phyloP scores from a whole-genome alignment of 2,888 invertebrate genomes.

The Hyppa rectilinea region DNA sequence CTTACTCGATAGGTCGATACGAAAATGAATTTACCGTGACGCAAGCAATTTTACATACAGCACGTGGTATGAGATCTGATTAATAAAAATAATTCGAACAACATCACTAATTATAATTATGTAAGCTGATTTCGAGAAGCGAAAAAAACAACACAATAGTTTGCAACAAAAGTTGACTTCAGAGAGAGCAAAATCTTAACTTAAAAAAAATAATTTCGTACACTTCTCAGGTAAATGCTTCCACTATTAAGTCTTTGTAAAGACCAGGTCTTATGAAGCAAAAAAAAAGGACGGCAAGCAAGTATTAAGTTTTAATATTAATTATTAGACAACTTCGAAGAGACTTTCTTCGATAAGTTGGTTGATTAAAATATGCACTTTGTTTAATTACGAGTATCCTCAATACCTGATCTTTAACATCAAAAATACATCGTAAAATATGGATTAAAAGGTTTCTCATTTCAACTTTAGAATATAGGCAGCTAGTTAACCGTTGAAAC shows the following conservation, averaged over 20 bases:
- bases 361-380: constrained; percentile 3
- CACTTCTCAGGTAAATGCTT: constrained; percentile 11
- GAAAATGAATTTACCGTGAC: constrained; percentile 15
- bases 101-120: constrained; percentile 4
- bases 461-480: too few relatives aligned
- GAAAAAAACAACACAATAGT: background rate
- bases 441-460: background rate
- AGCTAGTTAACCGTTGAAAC: constrained; percentile 18
- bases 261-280: background rate
- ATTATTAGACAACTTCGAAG: constrained; percentile 1
- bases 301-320: background rate
- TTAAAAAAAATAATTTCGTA: background rate
- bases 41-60: constrained; percentile 1
- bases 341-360: constrained; percentile 4
- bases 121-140: background rate
- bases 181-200: background rate
- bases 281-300: constrained; percentile 2
- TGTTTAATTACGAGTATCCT: background rate
- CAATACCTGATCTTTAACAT: background rate
- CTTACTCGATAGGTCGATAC: background rate
- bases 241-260: constrained; percentile 4
- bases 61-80: background rate
- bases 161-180: background rate
- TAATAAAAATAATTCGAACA: constrained; percentile 8
- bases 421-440: background rate